Base-by-base conservation (phyloP, 30 jellyfish, hydroid and myxozoan genomes). In the Hydra vulgaris region DNA sequence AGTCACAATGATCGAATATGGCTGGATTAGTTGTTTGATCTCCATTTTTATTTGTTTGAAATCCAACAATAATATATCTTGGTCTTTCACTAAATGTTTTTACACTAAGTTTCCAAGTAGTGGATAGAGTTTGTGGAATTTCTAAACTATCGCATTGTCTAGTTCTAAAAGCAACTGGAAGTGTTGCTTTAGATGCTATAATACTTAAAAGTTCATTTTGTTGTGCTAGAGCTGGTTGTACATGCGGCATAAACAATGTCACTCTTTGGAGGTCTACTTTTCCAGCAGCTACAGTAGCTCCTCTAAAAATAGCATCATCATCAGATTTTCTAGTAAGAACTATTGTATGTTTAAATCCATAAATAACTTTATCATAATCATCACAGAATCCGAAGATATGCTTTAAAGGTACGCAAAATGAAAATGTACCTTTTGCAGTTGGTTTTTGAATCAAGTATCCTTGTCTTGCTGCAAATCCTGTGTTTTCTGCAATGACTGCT, bases 211-310 rank as follows among this genome's bases (percentile, higher is more conserved):
- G 76, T 3, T 21, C 15, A 69, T 21, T 21, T 23, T 3, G 26
- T 69, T 69, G 8, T 23, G 5, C 8, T 3, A 21, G 8, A 23
- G 26, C 5, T 5, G 76, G 76, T 21, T 5, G 5, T 5, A 69
- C 76, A 15, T 21, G 26, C 76, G 76, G 76, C 27, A 69, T 21
- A 69, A 21, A 69, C 76, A 21, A 69, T 3, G 76, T 3, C 76
- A 69, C 5, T 23, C 15, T 69, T 5, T 5, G 5, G 15, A 69
- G 76, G 15, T 21, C 61, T 21, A 69, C 15, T 23, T 69, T 69
- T 21, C 76, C 76, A 3, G 26, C 76, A 69, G 26, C 27, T 5
- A 15, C 76, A 3, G 76, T 15, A 23, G 76, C 5, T 21, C 8
- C 5, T 23, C 27, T 69, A 69, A 69, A 69, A 69, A 21, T 69